Base-by-base conservation (phyloP, 2,888 invertebrate genomes). In the Glaucopsyche alexis region DNA sequence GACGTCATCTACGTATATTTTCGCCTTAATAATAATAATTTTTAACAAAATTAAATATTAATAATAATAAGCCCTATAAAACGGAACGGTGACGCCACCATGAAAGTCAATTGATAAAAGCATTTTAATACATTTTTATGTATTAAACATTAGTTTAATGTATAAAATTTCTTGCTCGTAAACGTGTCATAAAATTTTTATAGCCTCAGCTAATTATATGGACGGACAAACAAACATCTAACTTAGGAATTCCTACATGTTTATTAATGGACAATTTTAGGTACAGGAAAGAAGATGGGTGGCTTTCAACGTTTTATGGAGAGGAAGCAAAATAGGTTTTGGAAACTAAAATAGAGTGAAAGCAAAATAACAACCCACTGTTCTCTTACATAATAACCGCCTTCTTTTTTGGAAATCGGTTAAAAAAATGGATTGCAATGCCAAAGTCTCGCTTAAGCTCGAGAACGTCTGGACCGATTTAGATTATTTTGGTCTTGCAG, bases 201-300 rank as follows among this genome's bases (percentile, higher is more conserved):
- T 69, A 47, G 69, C 69, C 19, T 47, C 7, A 69, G 19, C 69
- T 69, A 69, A 69, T 69, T 69, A 69, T 69, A 49, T 47, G 29
- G 16, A 29, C 69, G 69, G 47, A 67, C 38, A 49, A 69, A 69
- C 69, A 69, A 69, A 69, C 69, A 47, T 29, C 49, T 29, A 47
- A 47, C 8, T 69, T 49, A 69, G 69, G 69, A 47, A 69, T 69
- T 49, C 69, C 49, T 49, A 49, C 49, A 69, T 69, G 49, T 69
- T 69, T 69, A 69, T 49, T 47, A 47, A 69, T 69, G 47, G 69
- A 69, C 13, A 49, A 49, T 69, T 69, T 69, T 49, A 47, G 69
- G 69, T 29, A 45, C 69, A 69, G 69, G 69, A 69, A 69, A 69
- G 69, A 69, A 69, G 47, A 69, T 69, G 69, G 69, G 69, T 69